phyloP scores from a whole-genome alignment of 2,888 invertebrate genomes.

The Stenodera caucasica region DNA sequence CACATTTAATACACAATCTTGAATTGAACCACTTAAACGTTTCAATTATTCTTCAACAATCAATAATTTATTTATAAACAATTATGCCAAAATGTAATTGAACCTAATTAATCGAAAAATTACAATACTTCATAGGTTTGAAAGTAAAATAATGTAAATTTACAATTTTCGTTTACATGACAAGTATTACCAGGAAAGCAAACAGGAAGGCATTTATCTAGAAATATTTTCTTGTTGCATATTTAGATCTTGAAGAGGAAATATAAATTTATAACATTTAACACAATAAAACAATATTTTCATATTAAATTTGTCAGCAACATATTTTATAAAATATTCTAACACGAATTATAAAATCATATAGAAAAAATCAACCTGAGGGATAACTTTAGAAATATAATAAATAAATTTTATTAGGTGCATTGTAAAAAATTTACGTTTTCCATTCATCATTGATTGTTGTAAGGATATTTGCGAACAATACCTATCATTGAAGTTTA shows the following conservation, averaged over 20 bases:
- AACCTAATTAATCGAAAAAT: no score
- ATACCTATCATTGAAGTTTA: background rate
- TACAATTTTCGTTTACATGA: slow-evolving; percentile 7
- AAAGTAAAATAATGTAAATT: slow-evolving; percentile 1
- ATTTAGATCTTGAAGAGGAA: slow-evolving; percentile 4
- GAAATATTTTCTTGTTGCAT: slow-evolving; percentile 7
- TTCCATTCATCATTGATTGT: background rate
- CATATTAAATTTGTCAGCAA: slow-evolving; percentile 4
- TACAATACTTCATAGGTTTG: background rate
- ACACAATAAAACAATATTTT: slow-evolving; percentile 3
- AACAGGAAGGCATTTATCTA: slow-evolving; percentile 6
- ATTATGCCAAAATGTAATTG: no score
- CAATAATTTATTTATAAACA: no score
- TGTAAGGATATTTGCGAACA: background rate
- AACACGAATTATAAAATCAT: background rate
- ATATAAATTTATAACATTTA: slow-evolving; percentile 4
- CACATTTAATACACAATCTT: background rate
- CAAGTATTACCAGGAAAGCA: slow-evolving; percentile 2
- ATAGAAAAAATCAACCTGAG: background rate
- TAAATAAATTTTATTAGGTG: no score
- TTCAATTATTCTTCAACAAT: background rate
- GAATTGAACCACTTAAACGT: background rate
- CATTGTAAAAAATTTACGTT: background rate
- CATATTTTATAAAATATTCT: background rate
- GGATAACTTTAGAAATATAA: no score